A percentile compares a stretch with the other conserved stretches of the same genome.
These are phyloP conservation scores for Fragum fragum DNA, from an alignment of 2,888 invertebrate species.

Conservation along the genomic window DNA sequence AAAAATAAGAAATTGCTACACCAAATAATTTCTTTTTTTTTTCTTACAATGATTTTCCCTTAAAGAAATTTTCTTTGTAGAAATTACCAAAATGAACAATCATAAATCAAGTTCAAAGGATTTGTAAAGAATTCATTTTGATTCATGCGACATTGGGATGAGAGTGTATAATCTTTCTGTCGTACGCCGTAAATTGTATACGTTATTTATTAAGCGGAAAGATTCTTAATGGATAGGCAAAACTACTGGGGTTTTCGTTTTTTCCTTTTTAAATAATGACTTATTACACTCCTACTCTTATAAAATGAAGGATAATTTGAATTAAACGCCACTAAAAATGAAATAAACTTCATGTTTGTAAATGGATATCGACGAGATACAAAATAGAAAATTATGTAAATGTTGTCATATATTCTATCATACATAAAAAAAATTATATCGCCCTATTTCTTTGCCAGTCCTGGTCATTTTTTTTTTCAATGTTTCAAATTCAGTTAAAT, in stretches of 20 bases:
- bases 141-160: no score
- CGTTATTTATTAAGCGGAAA: background rate
- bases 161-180: background rate
- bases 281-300: background rate
- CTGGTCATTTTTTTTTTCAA: no score
- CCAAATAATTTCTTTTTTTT: no score
- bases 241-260: background rate
- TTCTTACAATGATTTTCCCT: no score
- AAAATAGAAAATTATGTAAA: conserved; percentile 1
- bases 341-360: conserved; percentile 1
- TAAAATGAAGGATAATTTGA: background rate
- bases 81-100: no score
- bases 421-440: background rate
- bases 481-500: no score
- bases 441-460: background rate
- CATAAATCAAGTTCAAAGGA: no score
- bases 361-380: background rate
- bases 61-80: no score
- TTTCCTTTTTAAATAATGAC: background rate
- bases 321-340: background rate
- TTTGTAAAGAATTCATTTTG: no score
- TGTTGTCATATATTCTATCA: background rate
- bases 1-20: no score
- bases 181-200: background rate
- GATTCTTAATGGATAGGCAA: background rate